phyloP scores from a whole-genome alignment of 2,113 vertebrate genomes.

The Mirza zaza region DNA sequence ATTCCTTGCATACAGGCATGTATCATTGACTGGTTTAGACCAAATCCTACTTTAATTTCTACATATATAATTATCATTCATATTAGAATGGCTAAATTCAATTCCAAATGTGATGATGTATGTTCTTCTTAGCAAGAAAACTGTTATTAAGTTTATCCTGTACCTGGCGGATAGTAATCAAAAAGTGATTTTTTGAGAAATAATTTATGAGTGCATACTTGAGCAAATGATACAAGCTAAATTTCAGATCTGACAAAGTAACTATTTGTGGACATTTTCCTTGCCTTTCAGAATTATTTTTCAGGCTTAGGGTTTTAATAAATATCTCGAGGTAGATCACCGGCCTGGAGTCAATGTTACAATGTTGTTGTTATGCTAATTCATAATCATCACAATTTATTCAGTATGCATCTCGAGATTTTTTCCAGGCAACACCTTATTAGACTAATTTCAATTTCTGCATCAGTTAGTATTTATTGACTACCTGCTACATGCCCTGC shows the following conservation, averaged over 20 bases:
- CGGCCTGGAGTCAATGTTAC: background rate
- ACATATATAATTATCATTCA: background rate
- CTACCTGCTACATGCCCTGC: background rate
- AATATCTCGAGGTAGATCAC: background rate
- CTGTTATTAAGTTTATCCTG: background rate
- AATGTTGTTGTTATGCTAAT: background rate
- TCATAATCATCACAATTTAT: background rate
- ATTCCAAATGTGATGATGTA: background rate
- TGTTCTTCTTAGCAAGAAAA: background rate
- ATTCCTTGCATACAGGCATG: background rate
- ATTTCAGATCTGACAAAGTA: background rate
- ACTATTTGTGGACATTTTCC: background rate
- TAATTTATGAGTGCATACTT: background rate
- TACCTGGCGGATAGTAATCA: background rate
- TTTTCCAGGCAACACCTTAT: background rate
- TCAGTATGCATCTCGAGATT: background rate
- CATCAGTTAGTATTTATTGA: background rate
- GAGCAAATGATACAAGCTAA: background rate
- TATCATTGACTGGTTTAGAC: background rate
- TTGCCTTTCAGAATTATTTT: constrained; percentile 1
- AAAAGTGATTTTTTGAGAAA: background rate
- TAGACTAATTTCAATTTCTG: background rate
- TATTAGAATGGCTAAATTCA: background rate
- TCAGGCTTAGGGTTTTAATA: background rate
- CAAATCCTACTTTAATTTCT: background rate